phyloP scores from a whole-genome alignment of 2,888 invertebrate genomes.

The Siphlonurus alternatus region DNA sequence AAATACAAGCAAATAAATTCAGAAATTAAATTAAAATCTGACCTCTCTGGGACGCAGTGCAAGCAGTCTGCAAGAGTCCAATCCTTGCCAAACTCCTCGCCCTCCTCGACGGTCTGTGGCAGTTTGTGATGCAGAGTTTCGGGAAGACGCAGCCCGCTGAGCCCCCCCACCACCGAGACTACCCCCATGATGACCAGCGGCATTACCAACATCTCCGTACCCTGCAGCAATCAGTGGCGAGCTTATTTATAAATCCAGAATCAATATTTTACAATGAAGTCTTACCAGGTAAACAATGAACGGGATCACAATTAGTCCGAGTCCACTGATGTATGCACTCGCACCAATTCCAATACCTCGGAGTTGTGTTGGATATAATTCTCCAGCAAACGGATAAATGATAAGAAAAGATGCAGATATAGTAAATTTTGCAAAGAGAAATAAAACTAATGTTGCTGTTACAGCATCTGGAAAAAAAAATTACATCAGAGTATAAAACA shows the following conservation, averaged over 20 bases:
- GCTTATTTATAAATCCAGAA: not conserved
- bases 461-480: conserved; percentile 43
- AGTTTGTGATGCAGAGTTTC: conserved; percentile 69
- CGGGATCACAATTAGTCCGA: conserved; percentile 76
- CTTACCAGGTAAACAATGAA: conserved; percentile 80
- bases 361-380: conserved; percentile 78
- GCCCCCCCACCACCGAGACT: conserved; percentile 63
- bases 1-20: too few relatives aligned
- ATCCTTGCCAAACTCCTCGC: conserved; percentile 70
- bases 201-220: conserved; percentile 64
- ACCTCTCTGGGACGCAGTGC: conserved; percentile 52
- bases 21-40: conserved; percentile 15
- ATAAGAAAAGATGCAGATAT: conserved; percentile 83
- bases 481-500: too few relatives aligned
- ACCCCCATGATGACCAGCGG: conserved; percentile 73
- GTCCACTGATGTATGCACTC: conserved; percentile 77
- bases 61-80: conserved; percentile 61
- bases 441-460: conserved; percentile 53
- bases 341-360: conserved; percentile 81
- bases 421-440: conserved; percentile 68
- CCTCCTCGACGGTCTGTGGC: conserved; percentile 76
- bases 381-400: conserved; percentile 84
- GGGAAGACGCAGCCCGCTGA: conserved; percentile 62
- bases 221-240: conserved; percentile 32
- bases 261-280: conserved; percentile 5